A percentile compares a stretch with the other conserved stretches of the same genome.
Evolutionary conservation across 2,888 invertebrate species (phyloP).

Genomic region (Allolobophora icterica): DNA sequence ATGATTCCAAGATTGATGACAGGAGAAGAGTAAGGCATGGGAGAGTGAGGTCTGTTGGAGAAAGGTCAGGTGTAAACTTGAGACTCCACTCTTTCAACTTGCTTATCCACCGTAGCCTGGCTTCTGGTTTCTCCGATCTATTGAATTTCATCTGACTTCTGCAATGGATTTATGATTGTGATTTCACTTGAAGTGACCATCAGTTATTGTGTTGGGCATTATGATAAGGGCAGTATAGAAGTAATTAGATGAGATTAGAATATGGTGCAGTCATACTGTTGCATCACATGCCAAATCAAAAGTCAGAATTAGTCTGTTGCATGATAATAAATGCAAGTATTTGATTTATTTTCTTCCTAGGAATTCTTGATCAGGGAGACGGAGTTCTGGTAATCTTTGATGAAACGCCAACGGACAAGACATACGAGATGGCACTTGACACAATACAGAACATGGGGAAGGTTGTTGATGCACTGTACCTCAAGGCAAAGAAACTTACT

Average conservation of each 20-base stretch:
- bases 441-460: slow-evolving; percentile 99
- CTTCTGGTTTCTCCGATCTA: too few relatives aligned
- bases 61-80: too few relatives aligned
- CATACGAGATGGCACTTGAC: slow-evolving; percentile 94
- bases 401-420: slow-evolving; percentile 90
- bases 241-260: not conserved
- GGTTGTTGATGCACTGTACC: slow-evolving; percentile 98
- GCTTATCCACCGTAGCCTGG: too few relatives aligned
- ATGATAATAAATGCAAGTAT: not conserved
- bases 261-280: not conserved
- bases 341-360: slow-evolving; percentile 67
- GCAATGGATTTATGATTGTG: too few relatives aligned
- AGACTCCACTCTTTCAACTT: too few relatives aligned
- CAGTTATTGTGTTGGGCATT: too few relatives aligned
- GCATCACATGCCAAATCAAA: not conserved
- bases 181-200: too few relatives aligned
- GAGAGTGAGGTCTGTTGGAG: too few relatives aligned
- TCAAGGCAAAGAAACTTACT: slow-evolving; percentile 97
- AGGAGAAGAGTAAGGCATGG: too few relatives aligned
- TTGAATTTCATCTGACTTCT: too few relatives aligned
- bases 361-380: slow-evolving; percentile 97
- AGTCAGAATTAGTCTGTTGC: not conserved
- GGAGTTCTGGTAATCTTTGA: slow-evolving; percentile 97
- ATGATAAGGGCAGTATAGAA: too few relatives aligned
- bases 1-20: too few relatives aligned